These are phyloP conservation scores for Phocoena sinus DNA, from an alignment of 2,113 vertebrate genomes.

Conservation along the genomic window DNA sequence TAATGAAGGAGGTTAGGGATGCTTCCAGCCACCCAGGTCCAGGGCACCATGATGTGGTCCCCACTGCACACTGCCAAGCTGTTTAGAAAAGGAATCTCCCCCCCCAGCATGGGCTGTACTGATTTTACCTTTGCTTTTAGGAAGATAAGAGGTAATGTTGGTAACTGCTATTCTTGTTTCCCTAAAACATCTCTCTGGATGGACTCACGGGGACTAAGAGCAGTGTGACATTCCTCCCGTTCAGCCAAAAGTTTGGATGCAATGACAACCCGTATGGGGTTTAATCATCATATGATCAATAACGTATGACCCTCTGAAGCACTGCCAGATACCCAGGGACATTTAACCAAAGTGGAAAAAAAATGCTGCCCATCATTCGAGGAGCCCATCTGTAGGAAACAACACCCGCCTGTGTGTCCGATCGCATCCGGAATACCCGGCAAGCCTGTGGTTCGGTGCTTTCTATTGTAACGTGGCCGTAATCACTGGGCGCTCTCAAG, in stretches of 20 bases:
- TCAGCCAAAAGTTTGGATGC: not conserved
- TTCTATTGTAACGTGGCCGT: not conserved
- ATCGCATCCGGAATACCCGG: not conserved
- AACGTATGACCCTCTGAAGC: not conserved
- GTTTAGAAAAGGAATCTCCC: not conserved
- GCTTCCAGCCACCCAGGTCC: not conserved
- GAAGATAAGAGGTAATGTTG: not conserved
- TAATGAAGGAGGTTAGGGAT: not conserved
- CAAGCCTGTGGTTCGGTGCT: not conserved
- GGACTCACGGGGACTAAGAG: not conserved
- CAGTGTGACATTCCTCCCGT: rapidly evolving
- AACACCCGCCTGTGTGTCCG: rapidly evolving
- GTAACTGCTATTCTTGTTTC: not conserved
- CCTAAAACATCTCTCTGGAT: not conserved
- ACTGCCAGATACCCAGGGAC: not conserved
- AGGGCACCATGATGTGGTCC: no score
- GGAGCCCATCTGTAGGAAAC: not conserved
- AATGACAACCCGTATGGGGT: rapidly evolving
- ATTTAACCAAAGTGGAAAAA: not conserved
- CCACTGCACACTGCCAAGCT: not conserved
- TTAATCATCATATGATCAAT: not conserved
- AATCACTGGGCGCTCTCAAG: not conserved
- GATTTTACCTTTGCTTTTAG: not conserved
- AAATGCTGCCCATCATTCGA: not conserved
- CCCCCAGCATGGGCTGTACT: rapidly evolving